Conservation (phyloP, 2,888 invertebrate genomes). For the Microctonus brassicae region DNA sequence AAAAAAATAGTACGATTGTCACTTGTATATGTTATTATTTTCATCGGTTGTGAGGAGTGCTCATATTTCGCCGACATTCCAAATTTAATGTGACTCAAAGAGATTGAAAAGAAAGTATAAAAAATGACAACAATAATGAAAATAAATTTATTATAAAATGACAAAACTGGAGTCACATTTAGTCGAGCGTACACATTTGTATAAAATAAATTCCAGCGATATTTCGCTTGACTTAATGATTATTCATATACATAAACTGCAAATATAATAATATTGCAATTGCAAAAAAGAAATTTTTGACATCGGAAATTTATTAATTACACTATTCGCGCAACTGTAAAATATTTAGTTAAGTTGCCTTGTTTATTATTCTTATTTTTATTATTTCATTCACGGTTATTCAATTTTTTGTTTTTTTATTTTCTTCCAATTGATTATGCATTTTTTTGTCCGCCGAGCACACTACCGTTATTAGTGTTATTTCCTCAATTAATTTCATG, state of each 20-base stretch:
- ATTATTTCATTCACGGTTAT: neutral
- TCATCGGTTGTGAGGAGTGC: slow-evolving; percentile 27
- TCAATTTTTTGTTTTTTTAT: neutral
- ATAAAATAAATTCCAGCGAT: neutral
- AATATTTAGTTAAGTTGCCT: neutral
- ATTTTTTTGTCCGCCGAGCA: neutral
- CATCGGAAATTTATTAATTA: neutral
- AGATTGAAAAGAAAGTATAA: slow-evolving; percentile 5
- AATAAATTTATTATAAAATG: neutral
- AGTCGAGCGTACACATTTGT: slow-evolving; percentile 2
- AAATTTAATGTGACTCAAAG: slow-evolving; percentile 28
- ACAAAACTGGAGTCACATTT: neutral
- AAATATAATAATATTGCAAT: neutral
- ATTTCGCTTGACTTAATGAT: neutral
- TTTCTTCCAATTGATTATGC: neutral
- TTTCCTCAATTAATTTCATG: neutral
- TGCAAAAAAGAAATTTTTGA: neutral
- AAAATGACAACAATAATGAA: too few species aligned
- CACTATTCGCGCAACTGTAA: slow-evolving; percentile 1
- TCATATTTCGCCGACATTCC: slow-evolving; percentile 44
- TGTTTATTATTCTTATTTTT: neutral
- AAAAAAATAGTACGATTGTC: slow-evolving; percentile 20
- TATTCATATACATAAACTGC: neutral
- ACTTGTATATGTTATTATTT: slow-evolving; percentile 29
- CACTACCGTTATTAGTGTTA: neutral